Evolutionary conservation across 2,797 vertebrate species (phyloP).

Genomic region (Emys orbicularis): DNA sequence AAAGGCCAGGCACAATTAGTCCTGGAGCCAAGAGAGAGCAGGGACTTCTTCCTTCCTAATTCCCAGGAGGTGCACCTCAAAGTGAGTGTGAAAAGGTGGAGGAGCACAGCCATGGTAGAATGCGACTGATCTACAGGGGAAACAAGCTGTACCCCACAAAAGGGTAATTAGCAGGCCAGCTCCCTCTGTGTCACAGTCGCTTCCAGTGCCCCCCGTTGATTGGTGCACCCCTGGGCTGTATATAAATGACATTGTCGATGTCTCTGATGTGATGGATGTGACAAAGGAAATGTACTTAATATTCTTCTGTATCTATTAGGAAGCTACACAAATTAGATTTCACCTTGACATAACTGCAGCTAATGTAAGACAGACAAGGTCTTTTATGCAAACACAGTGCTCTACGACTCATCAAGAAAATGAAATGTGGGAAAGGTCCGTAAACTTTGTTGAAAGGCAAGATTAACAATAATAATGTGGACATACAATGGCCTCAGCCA

Average conservation of each 20-base stretch:
- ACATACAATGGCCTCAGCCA: background rate
- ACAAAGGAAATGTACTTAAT: slow-evolving; percentile 35
- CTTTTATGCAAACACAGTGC: background rate
- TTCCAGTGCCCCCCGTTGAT: background rate
- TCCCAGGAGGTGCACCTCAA: background rate
- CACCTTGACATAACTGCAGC: background rate
- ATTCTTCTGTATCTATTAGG: slow-evolving; percentile 35
- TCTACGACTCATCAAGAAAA: background rate
- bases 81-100: background rate
- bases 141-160: background rate
- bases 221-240: background rate
- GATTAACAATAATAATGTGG: background rate
- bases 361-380: background rate
- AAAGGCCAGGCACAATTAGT: background rate
- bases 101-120: background rate
- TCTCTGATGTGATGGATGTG: slow-evolving; percentile 17
- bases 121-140: background rate
- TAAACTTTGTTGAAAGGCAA: background rate
- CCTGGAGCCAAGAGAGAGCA: background rate
- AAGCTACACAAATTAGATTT: slow-evolving; percentile 11
- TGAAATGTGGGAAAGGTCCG: background rate
- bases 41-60: background rate
- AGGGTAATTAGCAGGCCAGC: background rate
- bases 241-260: background rate
- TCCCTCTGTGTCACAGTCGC: background rate